Percentiles rank a stretch among this genome's conserved stretches.
These are phyloP conservation scores for Cyanocitta stelleri DNA, from an alignment of 2,113 vertebrate species.

Conservation along the genomic window DNA sequence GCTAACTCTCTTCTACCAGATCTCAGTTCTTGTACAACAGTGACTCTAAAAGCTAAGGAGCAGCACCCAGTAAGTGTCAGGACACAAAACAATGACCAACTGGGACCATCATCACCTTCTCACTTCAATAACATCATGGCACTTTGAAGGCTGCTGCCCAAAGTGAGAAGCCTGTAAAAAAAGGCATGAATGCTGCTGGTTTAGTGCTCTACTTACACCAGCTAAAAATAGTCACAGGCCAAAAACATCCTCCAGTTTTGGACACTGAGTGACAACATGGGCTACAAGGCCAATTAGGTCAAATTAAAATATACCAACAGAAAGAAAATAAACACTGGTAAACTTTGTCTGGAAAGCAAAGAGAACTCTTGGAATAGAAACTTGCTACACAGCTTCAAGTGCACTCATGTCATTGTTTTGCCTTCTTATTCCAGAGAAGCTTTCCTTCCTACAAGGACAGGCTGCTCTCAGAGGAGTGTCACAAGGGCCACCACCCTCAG, in stretches of 20 bases:
- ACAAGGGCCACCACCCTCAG: neutral
- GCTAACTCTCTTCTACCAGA: neutral
- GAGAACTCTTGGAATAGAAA: neutral
- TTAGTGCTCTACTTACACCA: neutral
- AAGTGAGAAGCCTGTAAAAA: neutral
- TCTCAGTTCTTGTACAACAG: neutral
- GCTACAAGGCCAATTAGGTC: neutral
- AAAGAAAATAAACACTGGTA: neutral
- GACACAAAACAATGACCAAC: neutral
- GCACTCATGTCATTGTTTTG: neutral
- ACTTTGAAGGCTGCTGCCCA: neutral
- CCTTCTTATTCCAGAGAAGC: neutral
- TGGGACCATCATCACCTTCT: neutral
- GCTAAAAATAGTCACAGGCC: neutral
- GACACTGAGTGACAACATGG: neutral
- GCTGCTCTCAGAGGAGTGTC: neutral
- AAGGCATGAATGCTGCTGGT: neutral
- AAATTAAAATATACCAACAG: neutral
- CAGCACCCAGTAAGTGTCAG: neutral
- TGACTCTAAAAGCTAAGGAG: neutral
- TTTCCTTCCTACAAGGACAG: neutral
- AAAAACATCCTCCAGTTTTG: neutral
- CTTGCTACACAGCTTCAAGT: neutral
- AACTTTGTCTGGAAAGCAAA: neutral
- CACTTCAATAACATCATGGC: accelerated